Evolutionary conservation across 2,888 invertebrate species (phyloP), one percentile per base, ranked within the genome.

Genomic region (Leptopterna dolabrata): DNA sequence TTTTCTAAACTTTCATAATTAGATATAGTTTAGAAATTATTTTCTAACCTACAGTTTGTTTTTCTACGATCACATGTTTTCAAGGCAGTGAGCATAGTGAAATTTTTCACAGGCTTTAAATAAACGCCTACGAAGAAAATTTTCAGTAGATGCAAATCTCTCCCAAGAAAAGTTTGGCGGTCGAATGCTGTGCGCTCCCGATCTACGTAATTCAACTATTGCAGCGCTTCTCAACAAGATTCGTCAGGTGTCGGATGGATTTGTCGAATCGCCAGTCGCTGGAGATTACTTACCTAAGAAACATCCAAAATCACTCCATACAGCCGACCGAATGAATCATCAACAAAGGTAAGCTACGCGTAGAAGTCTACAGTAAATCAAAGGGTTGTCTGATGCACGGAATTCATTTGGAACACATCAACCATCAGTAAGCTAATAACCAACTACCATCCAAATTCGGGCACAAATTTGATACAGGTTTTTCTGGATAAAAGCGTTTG

Each of bases 41-140:
- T n/a, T n/a, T n/a, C n/a, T n/a, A n/a, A n/a, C n/a, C 91, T 88
- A 88, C 88, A 30, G 78, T 81, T 41, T 24, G 43, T 70, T 71
- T 19, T 16, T 16, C 13, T 71, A n/a, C 24, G 24, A 9, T 63
- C 63, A 63, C 63, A 63, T 63, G 63, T 63, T 1, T 24, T 63
- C 63, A 63, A 63, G 24, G 63, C 13, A 63, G 63, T 36, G 73
- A 9, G 73, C n/a, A 73, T 73, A 16, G 73, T 11, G 30, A 41
- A 73, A 73, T 63, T 63, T 24, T 19, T 24, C 63, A 7, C 7
- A 27, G 27, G 73, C 73, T 73, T 16, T 14, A 27, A 36, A 36
- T 36, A 36, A 36, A 36, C 16, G 41, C 73, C 41, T 19, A 41
- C 30, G 16, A 78, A 24, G 27, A 43, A 78, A 78, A 78, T 78